Base-by-base conservation (phyloP, 2,888 invertebrate species). In the Hypselothyrea guttata region DNA sequence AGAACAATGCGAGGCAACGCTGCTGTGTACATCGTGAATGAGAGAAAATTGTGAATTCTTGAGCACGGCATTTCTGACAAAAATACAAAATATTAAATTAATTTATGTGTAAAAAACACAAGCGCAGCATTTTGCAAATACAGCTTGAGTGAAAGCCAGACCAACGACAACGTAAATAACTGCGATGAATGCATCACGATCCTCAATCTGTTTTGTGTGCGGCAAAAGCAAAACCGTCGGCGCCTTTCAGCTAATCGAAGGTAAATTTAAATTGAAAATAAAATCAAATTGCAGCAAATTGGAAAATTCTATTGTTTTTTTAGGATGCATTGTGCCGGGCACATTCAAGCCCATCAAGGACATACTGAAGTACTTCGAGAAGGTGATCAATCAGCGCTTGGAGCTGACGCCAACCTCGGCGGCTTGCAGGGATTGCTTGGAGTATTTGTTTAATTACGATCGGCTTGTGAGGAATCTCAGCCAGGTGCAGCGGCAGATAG, bases 371-470 rank as follows among this genome's bases (percentile, higher is more conserved):
- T 76, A 83, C 28, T 78, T 78, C 38, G 77, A 78, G 18, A 78
- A 76, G 37, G 71, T 78, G 8, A 83, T 78, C 8, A 74, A 84
- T 31, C 78, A 77, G 34, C 74, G 74, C 1, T 46, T 78, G 51
- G 77, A 71, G 0, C 18, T 78, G 5, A 49, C 42, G 4, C 74
- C 84, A n/a, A 76, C 45, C 1, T 84, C 84, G 0, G 22, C 69
- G 1, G 84, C 81, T 3, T 81, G 84, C 27, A 52, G 69, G 5
- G 78, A 84, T 40, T 84, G 78, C 30, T 45, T 84, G 31, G 84
- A 78, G 47, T 84, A 84, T 40, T 41, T 84, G 0, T 81, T 78
- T n/a, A 81, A 77, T 11, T 78, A 78, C n/a, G 77, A 78, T 13
- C 61, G 77, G 15, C 58, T 77, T n/a, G 83, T 83, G 7, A 37